Conservation (phyloP, 2,797 vertebrate genomes). For the Cirrhinus molitorella region DNA sequence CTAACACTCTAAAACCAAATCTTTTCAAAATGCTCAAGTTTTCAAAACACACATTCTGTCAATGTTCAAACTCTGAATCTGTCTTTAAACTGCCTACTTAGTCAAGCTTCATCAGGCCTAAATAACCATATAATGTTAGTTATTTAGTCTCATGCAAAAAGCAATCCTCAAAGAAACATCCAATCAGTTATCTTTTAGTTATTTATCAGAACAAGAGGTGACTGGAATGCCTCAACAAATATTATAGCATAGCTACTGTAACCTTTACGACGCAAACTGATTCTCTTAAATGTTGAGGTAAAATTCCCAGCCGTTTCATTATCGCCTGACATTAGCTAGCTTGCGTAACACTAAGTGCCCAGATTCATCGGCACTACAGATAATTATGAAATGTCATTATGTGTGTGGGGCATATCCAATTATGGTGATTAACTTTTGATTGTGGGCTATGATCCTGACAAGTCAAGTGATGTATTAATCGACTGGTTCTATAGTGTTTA, state of each 20-base stretch:
- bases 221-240: conserved; percentile 36
- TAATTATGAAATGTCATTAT: conserved; percentile 70
- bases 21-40: neutral
- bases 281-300: conserved; percentile 63
- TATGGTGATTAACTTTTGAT: conserved; percentile 67
- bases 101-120: neutral
- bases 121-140: neutral
- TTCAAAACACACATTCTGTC: neutral
- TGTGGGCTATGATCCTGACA: conserved; percentile 63
- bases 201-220: neutral
- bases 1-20: neutral
- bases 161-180: neutral
- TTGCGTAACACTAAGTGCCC: conserved; percentile 61
- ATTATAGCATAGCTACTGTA: conserved; percentile 44
- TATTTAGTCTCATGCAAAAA: neutral
- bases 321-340: conserved; percentile 58
- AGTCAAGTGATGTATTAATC: conserved; percentile 68
- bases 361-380: conserved; percentile 64
- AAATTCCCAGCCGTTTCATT: conserved; percentile 48
- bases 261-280: conserved; percentile 60
- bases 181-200: neutral
- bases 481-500: conserved; percentile 63
- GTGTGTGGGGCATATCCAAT: conserved; percentile 67
- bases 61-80: neutral
- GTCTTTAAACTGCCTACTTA: neutral